phyloP scores from a whole-genome alignment of 2,113 vertebrate genomes.

The Canis aureus region DNA sequence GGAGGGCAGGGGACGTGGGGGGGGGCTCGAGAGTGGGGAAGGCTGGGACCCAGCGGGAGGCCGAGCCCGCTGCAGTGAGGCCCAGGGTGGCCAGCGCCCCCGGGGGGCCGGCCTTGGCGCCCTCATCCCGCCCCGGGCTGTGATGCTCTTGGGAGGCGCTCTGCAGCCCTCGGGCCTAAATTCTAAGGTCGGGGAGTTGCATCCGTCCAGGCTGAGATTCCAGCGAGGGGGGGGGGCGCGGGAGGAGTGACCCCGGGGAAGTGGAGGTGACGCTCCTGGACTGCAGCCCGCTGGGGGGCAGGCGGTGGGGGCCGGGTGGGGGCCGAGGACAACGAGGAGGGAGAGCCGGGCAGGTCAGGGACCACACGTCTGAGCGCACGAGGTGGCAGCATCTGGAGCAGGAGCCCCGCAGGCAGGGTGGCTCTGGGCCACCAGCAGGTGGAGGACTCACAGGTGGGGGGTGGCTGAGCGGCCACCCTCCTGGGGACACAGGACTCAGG shows the following conservation, averaged over 20 bases:
- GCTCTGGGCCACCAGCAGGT: neutral
- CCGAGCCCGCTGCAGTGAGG: neutral
- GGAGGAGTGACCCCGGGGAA: neutral
- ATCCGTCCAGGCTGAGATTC: no score
- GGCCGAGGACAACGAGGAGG: neutral
- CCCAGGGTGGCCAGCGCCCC: neutral
- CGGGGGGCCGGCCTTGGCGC: neutral
- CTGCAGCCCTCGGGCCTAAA: neutral
- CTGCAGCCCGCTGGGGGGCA: neutral
- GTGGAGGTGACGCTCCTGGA: accelerated
- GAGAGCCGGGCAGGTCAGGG: neutral
- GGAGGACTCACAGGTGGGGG: accelerated
- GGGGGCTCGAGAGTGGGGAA: neutral
- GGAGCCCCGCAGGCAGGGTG: neutral
- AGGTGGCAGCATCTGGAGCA: neutral
- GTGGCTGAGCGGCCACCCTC: no score
- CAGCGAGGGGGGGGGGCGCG: no score
- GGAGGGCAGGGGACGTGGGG: neutral
- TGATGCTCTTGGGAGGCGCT: neutral
- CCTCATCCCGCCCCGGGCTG: neutral
- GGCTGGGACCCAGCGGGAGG: neutral
- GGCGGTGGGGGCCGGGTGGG: neutral
- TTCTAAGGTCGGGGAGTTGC: neutral
- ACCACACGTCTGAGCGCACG: neutral
- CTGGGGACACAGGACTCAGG: neutral